A percentile compares a stretch with the other conserved stretches of the same genome.
phyloP scores from a whole-genome alignment of 2,888 invertebrate genomes.

The Himalopsyche anomala region DNA sequence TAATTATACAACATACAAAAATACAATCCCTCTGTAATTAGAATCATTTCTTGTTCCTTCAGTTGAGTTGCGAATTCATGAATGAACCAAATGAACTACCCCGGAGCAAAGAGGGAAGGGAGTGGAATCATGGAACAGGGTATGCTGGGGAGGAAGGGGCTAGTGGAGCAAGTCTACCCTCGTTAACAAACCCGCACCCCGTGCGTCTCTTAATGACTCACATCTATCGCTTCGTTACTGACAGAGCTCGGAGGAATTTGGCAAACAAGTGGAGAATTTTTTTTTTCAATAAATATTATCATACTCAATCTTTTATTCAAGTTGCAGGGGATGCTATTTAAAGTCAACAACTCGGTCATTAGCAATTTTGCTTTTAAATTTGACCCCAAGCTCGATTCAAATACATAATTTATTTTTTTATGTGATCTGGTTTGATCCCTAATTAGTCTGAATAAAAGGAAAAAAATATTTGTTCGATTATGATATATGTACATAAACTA shows the following conservation, averaged over 20 bases:
- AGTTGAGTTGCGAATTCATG: conserved; percentile 50
- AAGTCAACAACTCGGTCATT: not conserved
- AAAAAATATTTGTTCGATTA: no score
- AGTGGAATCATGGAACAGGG: conserved; percentile 58
- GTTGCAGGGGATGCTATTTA: conserved; percentile 20
- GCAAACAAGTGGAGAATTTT: conserved; percentile 18
- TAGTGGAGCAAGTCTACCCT: conserved; percentile 49
- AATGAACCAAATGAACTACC: conserved; percentile 60
- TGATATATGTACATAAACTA: no score
- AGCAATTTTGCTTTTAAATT: not conserved
- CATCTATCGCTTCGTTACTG: conserved; percentile 65
- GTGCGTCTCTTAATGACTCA: conserved; percentile 62
- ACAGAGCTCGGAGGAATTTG: conserved; percentile 8
- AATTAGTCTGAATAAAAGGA: no score
- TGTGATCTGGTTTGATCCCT: no score
- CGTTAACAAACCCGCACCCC: conserved; percentile 58
- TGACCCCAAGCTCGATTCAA: not conserved
- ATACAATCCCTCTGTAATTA: not conserved
- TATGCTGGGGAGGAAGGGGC: conserved; percentile 7
- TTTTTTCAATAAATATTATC: conserved; percentile 11
- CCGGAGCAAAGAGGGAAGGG: conserved; percentile 63
- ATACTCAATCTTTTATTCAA: not conserved
- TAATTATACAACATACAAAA: not conserved
- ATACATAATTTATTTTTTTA: no score
- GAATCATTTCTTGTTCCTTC: conserved; percentile 1